phyloP scores from a whole-genome alignment of 2,113 vertebrate genomes.

The Ptilorrhoa leucosticta region DNA sequence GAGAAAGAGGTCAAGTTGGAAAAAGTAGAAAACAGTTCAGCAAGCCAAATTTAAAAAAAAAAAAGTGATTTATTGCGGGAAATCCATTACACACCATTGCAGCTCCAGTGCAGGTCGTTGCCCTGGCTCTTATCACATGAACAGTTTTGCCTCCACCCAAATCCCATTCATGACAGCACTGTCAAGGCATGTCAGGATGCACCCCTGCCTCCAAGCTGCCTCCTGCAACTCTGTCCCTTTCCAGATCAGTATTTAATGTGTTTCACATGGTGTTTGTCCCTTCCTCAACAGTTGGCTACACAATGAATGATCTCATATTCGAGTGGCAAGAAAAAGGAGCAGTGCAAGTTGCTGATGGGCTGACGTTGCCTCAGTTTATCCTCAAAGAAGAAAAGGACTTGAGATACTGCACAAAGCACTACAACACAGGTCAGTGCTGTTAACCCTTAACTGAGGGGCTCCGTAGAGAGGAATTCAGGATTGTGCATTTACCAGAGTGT shows the following conservation, averaged over 20 bases:
- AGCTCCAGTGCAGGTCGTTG: background rate
- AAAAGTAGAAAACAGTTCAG: background rate
- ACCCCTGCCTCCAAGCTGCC: background rate
- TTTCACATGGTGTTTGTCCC: background rate
- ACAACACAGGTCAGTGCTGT: conserved; percentile 87
- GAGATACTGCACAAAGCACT: conserved; percentile 97
- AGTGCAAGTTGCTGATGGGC: conserved; percentile 92
- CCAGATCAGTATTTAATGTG: background rate
- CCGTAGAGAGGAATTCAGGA: background rate
- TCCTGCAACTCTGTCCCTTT: background rate
- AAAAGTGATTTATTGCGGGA: background rate
- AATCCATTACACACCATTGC: background rate
- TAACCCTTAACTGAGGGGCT: background rate
- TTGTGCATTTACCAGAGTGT: background rate
- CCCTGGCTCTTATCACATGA: background rate
- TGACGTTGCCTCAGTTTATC: conserved; percentile 96
- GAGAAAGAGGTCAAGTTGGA: background rate
- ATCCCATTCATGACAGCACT: background rate
- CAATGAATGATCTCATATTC: conserved; percentile 98
- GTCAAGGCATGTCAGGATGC: background rate
- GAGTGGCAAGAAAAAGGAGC: conserved; percentile 98
- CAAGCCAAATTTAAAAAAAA: background rate
- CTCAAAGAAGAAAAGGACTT: conserved; percentile 97
- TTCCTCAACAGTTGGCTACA: conserved; percentile 87
- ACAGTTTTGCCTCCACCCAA: background rate